Percentiles rank a stretch among this genome's conserved stretches.
Evolutionary conservation across 2,888 invertebrate genomes (phyloP).

Genomic region (Lacanobia oleracea): DNA sequence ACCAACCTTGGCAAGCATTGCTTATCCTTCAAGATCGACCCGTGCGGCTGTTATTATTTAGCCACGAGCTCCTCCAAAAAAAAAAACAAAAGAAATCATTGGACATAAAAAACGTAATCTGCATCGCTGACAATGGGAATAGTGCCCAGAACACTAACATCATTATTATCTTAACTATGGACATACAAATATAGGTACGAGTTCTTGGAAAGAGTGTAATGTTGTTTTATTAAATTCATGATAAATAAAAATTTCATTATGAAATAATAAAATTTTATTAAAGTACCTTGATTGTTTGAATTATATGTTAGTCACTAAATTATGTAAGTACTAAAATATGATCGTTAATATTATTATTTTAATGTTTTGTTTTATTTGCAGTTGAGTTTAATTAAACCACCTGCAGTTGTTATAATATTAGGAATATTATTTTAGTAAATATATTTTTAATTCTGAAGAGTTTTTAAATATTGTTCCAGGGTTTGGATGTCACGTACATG

Average conservation of each 20-base stretch:
- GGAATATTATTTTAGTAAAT: neutral
- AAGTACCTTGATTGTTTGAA: neutral
- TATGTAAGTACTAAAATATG: neutral
- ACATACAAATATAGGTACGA: neutral
- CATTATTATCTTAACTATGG: neutral
- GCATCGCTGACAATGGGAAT: no score
- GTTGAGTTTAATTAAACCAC: neutral
- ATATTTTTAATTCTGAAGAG: neutral
- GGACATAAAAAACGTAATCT: no score
- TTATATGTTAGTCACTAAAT: neutral
- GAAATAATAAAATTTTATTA: neutral
- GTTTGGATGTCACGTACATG: neutral
- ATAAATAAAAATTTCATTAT: neutral
- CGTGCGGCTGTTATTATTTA: no score
- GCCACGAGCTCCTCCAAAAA: no score
- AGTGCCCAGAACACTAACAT: no score
- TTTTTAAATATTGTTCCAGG: neutral
- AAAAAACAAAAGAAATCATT: no score
- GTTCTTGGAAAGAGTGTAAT: neutral
- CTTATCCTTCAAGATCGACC: no score
- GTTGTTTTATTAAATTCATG: neutral
- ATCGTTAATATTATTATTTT: neutral
- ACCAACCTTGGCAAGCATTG: no score
- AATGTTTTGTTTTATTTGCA: neutral
- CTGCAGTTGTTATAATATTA: neutral